A percentile compares a stretch with the other conserved stretches of the same genome.
Conservation (phyloP, 2,888 invertebrate species). For the Erannis defoliaria region DNA sequence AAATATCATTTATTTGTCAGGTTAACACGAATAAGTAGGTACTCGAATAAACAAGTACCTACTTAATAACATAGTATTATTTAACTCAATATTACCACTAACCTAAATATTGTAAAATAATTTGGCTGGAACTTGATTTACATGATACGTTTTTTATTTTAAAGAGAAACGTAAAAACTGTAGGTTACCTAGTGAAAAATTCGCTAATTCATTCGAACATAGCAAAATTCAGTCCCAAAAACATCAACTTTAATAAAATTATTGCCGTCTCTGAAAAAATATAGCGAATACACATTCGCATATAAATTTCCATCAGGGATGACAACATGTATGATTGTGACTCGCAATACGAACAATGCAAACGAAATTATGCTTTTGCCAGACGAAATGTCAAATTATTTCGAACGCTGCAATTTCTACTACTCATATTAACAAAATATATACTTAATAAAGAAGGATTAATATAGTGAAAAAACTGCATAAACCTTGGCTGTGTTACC, state of each 20-base stretch:
- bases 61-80: too few species aligned
- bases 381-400: conserved; percentile 13
- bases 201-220: conserved; percentile 2
- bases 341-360: conserved; percentile 20
- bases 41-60: too few species aligned
- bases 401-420: conserved; percentile 5
- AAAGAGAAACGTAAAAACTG: background rate
- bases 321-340: conserved; percentile 36
- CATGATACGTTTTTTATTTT: too few species aligned
- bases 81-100: too few species aligned
- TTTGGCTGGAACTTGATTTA: too few species aligned
- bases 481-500: too few species aligned
- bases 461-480: background rate
- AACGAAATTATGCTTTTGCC: conserved; percentile 20
- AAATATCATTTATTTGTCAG: too few species aligned
- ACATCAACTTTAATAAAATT: conserved; percentile 38
- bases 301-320: conserved; percentile 39
- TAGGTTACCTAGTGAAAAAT: background rate
- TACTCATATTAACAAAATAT: background rate
- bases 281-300: conserved; percentile 37
- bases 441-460: too few species aligned
- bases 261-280: conserved; percentile 34
- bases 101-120: too few species aligned
- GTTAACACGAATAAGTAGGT: too few species aligned
- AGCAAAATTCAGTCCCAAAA: conserved; percentile 27